Evolutionary conservation across 2,113 vertebrate genomes (phyloP).

Genomic region (human (Homo sapiens)): DNA sequence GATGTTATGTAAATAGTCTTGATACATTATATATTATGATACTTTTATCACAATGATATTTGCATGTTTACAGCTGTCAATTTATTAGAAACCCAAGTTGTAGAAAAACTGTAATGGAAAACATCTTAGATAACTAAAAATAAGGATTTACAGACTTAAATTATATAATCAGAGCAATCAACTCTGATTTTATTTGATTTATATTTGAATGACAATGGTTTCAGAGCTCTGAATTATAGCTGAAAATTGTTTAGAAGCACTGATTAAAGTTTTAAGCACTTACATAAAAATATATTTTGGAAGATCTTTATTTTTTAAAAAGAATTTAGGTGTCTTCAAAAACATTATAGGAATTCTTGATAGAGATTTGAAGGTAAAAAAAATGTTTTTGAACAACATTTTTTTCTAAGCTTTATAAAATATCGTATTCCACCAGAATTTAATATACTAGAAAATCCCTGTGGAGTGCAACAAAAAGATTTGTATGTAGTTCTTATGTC

Average conservation of each 20-base stretch:
- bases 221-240: not conserved
- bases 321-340: not conserved
- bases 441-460: not conserved
- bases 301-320: not conserved
- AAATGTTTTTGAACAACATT: not conserved
- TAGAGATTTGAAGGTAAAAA: not conserved
- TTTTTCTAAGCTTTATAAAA: slow-evolving; percentile 39
- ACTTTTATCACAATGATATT: not conserved
- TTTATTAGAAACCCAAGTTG: not conserved
- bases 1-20: not conserved
- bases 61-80: not conserved
- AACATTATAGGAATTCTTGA: not conserved
- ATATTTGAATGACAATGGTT: not conserved
- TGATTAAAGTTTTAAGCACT: not conserved
- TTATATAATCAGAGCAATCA: not conserved
- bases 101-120: not conserved
- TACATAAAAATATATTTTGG: not conserved
- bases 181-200: not conserved
- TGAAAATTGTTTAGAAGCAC: not conserved
- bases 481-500: slow-evolving; percentile 56
- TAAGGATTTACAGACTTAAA: not conserved
- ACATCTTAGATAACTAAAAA: not conserved
- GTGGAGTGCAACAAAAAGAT: slow-evolving; percentile 46
- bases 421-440: not conserved
- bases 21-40: not conserved